These are phyloP conservation scores for Coelinius sp. DNA, from an alignment of 2,888 invertebrate genomes.

Conservation along the genomic window DNA sequence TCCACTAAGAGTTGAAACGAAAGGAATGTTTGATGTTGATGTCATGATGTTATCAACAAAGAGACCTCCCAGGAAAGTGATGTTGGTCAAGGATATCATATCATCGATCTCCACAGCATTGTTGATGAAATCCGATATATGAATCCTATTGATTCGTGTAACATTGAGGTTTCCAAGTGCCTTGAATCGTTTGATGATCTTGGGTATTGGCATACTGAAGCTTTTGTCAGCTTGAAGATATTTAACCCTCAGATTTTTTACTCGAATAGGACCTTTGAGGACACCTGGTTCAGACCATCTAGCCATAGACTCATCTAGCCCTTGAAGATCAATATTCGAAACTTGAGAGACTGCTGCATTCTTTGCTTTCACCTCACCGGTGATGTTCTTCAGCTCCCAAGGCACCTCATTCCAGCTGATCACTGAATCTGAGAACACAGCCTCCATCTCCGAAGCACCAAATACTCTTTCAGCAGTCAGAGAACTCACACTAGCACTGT, in stretches of 20 bases:
- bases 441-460: slow-evolving; percentile 48
- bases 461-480: slow-evolving; percentile 49
- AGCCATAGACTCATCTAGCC: slow-evolving; percentile 40
- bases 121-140: slow-evolving; percentile 63
- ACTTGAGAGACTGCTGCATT: slow-evolving; percentile 32
- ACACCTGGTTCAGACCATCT: slow-evolving; percentile 50
- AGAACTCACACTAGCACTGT: slow-evolving; percentile 45
- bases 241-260: slow-evolving; percentile 42
- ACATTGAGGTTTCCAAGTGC: slow-evolving; percentile 63
- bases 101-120: slow-evolving; percentile 69
- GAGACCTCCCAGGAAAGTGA: slow-evolving; percentile 64
- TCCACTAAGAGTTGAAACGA: neutral
- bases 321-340: slow-evolving; percentile 35
- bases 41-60: slow-evolving; percentile 57
- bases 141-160: slow-evolving; percentile 67
- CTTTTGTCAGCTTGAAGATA: slow-evolving; percentile 40
- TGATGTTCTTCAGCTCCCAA: slow-evolving; percentile 47
- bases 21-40: slow-evolving; percentile 70
- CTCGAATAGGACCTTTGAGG: slow-evolving; percentile 47
- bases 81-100: slow-evolving; percentile 62
- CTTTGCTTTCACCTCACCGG: slow-evolving; percentile 42
- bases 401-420: slow-evolving; percentile 46
- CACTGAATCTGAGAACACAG: slow-evolving; percentile 44
- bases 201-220: slow-evolving; percentile 47
- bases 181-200: slow-evolving; percentile 54